Percentiles rank a stretch among this genome's conserved stretches.
These are phyloP conservation scores for Scatophagus argus DNA, from an alignment of 2,113 vertebrate species.

Conservation along the genomic window DNA sequence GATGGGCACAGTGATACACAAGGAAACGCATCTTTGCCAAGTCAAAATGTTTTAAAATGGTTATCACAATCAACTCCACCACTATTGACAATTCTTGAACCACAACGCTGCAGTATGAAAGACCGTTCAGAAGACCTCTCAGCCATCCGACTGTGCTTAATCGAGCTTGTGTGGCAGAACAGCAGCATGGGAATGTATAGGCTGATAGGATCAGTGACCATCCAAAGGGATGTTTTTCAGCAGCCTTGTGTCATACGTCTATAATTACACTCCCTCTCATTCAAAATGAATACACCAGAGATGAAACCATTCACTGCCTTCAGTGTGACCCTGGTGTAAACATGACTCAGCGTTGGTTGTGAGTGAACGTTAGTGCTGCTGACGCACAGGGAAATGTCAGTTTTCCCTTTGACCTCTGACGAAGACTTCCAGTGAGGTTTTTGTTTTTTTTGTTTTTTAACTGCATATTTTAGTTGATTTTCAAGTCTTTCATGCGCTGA, in stretches of 20 bases:
- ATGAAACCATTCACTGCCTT: background rate
- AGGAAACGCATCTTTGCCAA: too few relatives aligned
- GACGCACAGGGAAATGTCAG: conserved; percentile 9
- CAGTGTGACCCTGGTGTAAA: conserved; percentile 5
- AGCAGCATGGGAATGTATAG: background rate
- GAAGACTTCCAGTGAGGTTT: background rate
- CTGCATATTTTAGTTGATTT: background rate
- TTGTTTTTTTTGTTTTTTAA: too few relatives aligned
- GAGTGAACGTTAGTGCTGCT: conserved; percentile 10
- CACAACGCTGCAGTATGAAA: too few relatives aligned
- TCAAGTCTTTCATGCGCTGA: background rate
- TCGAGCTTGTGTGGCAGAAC: too few relatives aligned
- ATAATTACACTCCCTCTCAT: background rate
- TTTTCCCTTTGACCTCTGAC: conserved; percentile 10
- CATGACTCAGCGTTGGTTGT: conserved; percentile 17
- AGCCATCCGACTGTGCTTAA: too few relatives aligned
- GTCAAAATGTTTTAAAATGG: too few relatives aligned
- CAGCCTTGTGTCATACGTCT: background rate
- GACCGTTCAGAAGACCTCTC: background rate
- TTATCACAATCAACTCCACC: too few relatives aligned
- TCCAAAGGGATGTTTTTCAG: background rate
- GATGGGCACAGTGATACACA: too few relatives aligned
- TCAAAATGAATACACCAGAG: conserved; percentile 1
- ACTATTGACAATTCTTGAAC: too few relatives aligned
- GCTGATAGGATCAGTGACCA: background rate